Evolutionary conservation across 2,113 vertebrate genomes (phyloP), one percentile per base, ranked within the genome.

Genomic region (Amazona vittata): DNA sequence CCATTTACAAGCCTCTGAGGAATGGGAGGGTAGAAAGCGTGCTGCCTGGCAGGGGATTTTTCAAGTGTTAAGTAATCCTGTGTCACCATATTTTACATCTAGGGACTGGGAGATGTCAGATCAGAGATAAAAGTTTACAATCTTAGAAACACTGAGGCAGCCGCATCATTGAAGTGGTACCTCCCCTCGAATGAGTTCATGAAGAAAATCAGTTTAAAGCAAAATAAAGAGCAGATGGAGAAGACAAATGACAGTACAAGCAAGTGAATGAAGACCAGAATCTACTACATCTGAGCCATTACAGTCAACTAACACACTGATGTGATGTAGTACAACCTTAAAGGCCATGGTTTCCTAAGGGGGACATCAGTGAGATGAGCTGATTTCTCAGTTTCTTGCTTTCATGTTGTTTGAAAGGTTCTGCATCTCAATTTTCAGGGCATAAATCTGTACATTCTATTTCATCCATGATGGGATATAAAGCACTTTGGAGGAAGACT

Each of bases 21-120:
- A 86, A 94, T 97, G 96, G 96, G 95, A 98, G 96, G 97, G 97
- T 97, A 96, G 90, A 90, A 95, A 93, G 80, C 94, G 41, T 76
- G 83, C 93, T 97, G 94, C 96, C 86, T 94, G 95, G 95, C 94
- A 75, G 97, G 90, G 96, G 96, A 98, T 98, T 97, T 97, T 97
- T 98, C 82, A 93, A 97, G 97, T 39, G 93, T 97, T 98, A 97
- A 98, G 98, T 98, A 97, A 98, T 97, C 97, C 96, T 93, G 90
- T 97, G 97, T 98, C 97, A 98, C 97, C 73, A 29, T 47, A 93
- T 98, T 97, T 98, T 96, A 97, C 94, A 89, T 90, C 93, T 50
- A 89, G 94, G 93, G 93, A 74, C 74, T 62, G 85, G 82, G 86
- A 94, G 86, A 95, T 91, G 78, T 91, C 64, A 74, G 92, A 79